These are phyloP conservation scores for Pangasius sanitwongsei DNA, from an alignment of 2,797 vertebrate genomes.

Conservation along the genomic window DNA sequence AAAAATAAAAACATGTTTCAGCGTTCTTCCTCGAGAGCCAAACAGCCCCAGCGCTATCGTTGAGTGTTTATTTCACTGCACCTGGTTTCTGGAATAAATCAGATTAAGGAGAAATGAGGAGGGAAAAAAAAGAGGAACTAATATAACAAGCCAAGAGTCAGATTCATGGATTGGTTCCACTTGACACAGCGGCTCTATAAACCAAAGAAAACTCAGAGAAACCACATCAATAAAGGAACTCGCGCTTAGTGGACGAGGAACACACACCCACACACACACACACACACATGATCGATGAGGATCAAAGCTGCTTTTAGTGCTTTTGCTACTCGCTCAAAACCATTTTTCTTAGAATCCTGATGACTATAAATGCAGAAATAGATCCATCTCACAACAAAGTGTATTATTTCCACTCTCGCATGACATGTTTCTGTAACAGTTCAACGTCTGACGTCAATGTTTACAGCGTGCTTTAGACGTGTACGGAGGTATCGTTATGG, in stretches of 20 bases:
- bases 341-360: neutral
- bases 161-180: neutral
- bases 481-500: neutral
- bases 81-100: neutral
- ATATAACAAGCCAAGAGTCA: neutral
- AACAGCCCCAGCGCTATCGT: neutral
- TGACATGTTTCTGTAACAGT: too few species aligned
- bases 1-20: neutral
- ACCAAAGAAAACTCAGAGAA: neutral
- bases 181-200: neutral
- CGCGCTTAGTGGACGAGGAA: neutral
- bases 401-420: neutral
- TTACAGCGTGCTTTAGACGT: neutral
- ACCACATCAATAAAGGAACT: neutral
- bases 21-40: neutral
- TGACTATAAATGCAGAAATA: neutral
- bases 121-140: neutral
- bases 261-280: conserved; percentile 7
- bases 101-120: conserved; percentile 4
- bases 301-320: conserved; percentile 3
- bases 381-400: neutral
- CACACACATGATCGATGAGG: neutral
- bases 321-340: neutral
- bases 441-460: too few species aligned
- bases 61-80: neutral